Base-by-base conservation (phyloP, 2,888 invertebrate species). In the Tipula unca region DNA sequence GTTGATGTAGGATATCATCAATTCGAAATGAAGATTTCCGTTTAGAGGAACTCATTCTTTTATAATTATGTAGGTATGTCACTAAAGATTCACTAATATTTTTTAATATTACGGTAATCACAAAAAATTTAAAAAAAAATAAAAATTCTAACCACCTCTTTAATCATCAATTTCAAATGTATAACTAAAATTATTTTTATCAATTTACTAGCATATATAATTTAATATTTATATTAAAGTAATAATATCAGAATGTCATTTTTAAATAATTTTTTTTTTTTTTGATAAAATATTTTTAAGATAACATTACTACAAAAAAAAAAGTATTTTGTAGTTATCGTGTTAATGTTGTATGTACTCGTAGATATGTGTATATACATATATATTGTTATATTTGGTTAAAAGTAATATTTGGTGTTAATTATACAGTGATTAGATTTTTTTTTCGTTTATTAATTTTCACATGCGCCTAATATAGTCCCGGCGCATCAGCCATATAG, bases 1-100 rank as follows among this genome's bases (percentile, higher is more conserved):
- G 86, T 54, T 86, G 85, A 35, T 86, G 86, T 13, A 86, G 36
- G 29, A 86, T 86, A 84, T 86, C 86, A 48, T 86, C 86, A 25
- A 86, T 86, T 32, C 86, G 36, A 85, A 86, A 86, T 8, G 86
- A 86, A 17, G 86, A 86, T 83, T 86, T 86, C 6, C 82, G 36
- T 86, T 86, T 86, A 5, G 86, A 86, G 20, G 86, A 85, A 54
- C 85, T 48, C 86, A 86, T 86, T 39, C n/a, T 39, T 5, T 84
- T 82, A 82, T 82, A 32, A 32, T 2, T 32, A 32, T 32, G 6
- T n/a, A n/a, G 4, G 32, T 32, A 17, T 48, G 8, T n/a, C 48
- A 48, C 48, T 48, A 6, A 48, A 32, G 32, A 32, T 32, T 39
- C 39, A 39, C 39, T 39, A 32, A 32, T 39, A 39, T 39, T 39